Percentiles rank a stretch among this genome's conserved stretches.
These are phyloP conservation scores for Drosophila bipectinata DNA, from an alignment of 1,140 invertebrate species.

Conservation along the genomic window DNA sequence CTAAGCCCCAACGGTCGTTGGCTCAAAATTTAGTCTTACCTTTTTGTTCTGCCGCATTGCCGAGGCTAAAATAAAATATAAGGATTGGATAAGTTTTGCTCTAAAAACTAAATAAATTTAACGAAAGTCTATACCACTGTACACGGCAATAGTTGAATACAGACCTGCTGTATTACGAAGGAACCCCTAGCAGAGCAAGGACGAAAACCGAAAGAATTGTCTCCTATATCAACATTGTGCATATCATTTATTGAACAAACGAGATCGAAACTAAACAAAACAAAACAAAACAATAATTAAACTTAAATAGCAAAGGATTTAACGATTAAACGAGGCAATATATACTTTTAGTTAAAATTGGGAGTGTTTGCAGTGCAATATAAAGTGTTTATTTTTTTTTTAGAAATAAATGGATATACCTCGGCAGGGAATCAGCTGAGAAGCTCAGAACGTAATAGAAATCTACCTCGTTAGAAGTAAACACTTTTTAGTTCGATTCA, in stretches of 20 bases:
- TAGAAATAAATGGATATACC: constrained; percentile 53
- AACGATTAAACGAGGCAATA: constrained; percentile 52
- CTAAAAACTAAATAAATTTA: background rate
- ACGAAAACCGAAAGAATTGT: constrained; percentile 8
- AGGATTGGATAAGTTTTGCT: background rate
- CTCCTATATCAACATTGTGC: constrained; percentile 75
- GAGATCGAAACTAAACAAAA: constrained; percentile 1
- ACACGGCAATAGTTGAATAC: constrained; percentile 1
- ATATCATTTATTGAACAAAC: constrained; percentile 71
- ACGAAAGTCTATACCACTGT: background rate
- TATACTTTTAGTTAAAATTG: constrained; percentile 74
- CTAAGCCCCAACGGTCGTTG: constrained; percentile 2
- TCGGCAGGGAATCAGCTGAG: constrained; percentile 36
- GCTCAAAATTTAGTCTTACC: constrained; percentile 2
- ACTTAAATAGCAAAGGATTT: constrained; percentile 68
- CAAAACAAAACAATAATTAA: constrained; percentile 70
- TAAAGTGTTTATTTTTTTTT: constrained; percentile 28
- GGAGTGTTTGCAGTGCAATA: constrained; percentile 66
- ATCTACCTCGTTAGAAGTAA: constrained; percentile 73
- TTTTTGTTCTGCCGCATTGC: background rate
- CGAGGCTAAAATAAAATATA: background rate
- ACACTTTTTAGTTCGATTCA: constrained; percentile 16
- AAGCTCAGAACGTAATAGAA: constrained; percentile 37
- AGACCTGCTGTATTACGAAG: too few relatives aligned
- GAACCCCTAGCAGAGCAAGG: too few relatives aligned